A percentile compares a stretch with the other conserved stretches of the same genome.
phyloP scores from a whole-genome alignment of 2,113 vertebrate species.

The Aleadryas rufinucha region DNA sequence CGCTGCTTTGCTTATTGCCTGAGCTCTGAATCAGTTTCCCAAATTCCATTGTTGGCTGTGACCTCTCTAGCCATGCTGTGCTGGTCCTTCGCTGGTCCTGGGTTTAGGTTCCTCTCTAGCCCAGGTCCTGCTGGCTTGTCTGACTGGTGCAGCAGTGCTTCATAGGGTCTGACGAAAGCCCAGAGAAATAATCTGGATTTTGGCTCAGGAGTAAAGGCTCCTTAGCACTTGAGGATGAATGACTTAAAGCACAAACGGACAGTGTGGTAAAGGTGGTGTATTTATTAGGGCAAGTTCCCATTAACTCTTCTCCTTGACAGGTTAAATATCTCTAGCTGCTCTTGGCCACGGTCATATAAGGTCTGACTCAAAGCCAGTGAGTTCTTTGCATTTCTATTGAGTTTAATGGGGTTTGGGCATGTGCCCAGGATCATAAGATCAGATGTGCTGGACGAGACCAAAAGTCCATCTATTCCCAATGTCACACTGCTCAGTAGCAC shows the following conservation, averaged over 20 bases:
- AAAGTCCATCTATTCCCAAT: constrained; percentile 25
- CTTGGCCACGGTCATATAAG: not conserved
- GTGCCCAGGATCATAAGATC: constrained; percentile 29
- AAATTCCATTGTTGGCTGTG: not conserved
- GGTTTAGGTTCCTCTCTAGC: not conserved
- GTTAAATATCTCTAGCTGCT: not conserved
- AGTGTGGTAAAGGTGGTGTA: not conserved
- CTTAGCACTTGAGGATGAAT: not conserved
- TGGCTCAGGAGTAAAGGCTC: not conserved
- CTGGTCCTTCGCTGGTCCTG: not conserved
- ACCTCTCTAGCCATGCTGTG: not conserved
- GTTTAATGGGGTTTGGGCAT: not conserved
- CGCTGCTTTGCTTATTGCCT: not conserved
- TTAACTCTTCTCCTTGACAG: not conserved
- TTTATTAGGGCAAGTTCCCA: not conserved
- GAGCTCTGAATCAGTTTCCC: not conserved
- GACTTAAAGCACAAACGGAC: not conserved
- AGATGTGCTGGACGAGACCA: not conserved
- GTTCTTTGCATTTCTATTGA: constrained; percentile 31
- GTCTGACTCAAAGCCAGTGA: not conserved
- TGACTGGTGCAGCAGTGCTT: not conserved
- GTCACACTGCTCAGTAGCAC: not conserved
- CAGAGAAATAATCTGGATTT: not conserved
- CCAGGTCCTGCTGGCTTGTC: not conserved
- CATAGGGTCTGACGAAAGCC: not conserved